A percentile compares a stretch with the other conserved stretches of the same genome.
Evolutionary conservation across 2,888 invertebrate genomes (phyloP).

Genomic region (Meiosimyza platycephala): DNA sequence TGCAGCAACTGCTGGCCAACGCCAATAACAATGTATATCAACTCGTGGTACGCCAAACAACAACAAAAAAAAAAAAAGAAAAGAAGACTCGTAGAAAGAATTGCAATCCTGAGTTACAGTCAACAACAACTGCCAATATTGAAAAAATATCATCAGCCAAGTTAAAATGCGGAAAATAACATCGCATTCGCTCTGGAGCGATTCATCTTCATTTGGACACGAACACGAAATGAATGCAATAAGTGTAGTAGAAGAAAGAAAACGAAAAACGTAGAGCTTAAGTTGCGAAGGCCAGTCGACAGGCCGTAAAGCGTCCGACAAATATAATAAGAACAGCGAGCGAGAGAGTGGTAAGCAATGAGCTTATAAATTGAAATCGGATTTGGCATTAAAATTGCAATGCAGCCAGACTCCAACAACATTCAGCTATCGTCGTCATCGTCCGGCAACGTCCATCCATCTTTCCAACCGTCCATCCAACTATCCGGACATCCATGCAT

Average conservation of each 20-base stretch:
- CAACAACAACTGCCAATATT: slow-evolving; percentile 11
- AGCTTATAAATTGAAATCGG: slow-evolving; percentile 41
- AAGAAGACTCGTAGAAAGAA: background rate
- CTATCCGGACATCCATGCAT: slow-evolving; percentile 18
- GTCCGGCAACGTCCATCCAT: background rate
- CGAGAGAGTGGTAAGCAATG: slow-evolving; percentile 17
- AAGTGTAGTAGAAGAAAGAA: background rate
- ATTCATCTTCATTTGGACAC: slow-evolving; percentile 37
- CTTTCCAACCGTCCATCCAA: slow-evolving; percentile 14
- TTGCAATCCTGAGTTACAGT: background rate
- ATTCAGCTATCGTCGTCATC: slow-evolving; percentile 12
- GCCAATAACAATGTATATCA: no score
- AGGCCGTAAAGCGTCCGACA: background rate
- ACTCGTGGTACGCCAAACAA: background rate
- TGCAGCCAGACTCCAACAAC: slow-evolving; percentile 20
- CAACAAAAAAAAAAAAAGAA: no score
- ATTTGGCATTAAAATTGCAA: slow-evolving; percentile 40
- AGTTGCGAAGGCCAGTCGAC: slow-evolving; percentile 2
- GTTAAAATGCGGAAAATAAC: slow-evolving; percentile 34
- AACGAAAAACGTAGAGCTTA: slow-evolving; percentile 5
- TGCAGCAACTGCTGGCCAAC: background rate
- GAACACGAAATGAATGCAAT: slow-evolving; percentile 27
- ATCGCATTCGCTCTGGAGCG: slow-evolving; percentile 31
- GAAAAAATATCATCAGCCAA: slow-evolving; percentile 31
- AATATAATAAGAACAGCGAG: background rate